Base-by-base conservation (phyloP, 2,888 invertebrate species). In the Nezara viridula region DNA sequence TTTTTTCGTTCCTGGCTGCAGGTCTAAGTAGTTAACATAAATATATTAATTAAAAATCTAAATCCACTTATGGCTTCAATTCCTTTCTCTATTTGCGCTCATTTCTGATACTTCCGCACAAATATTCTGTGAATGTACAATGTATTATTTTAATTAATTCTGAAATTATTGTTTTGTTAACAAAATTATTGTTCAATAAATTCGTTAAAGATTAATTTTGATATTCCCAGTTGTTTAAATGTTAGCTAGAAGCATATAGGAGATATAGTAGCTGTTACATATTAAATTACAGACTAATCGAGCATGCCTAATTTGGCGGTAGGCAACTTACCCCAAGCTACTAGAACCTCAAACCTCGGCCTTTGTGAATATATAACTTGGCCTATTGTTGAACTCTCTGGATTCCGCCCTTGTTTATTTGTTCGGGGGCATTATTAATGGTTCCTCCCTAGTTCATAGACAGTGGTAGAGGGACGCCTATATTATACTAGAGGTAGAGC, bases 241-340 rank as follows among this genome's bases (percentile, higher is more conserved):
- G 50, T 55, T 55, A 24, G 10, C 2, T n/a, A 7, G n/a, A 55
- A n/a, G 24, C n/a, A n/a, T n/a, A n/a, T n/a, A n/a, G 7, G 55
- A n/a, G 10, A 50, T 55, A 55, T n/a, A 55, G 9, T 5, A 55
- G 24, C n/a, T n/a, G 55, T 7, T 55, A n/a, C 55, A 55, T 55
- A n/a, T 55, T n/a, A 55, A 55, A 55, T 55, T 55, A 24, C n/a
- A 55, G n/a, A 55, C 55, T 55, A 55, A 55, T 55, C n/a, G 55
- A 55, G 55, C 55, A 7, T 55, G 55, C n/a, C n/a, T 55, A 55
- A 55, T 55, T 55, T n/a, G 7, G 55, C n/a, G 55, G 55, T 55
- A 9, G 24, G 55, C 55, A 55, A 55, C 24, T 55, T 55, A n/a
- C 7, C 24, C 55, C 55, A n/a, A 21, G 19, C 7, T 19, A 7